Evolutionary conservation across 2,797 vertebrate genomes (phyloP).

Genomic region (Acrossocheilus wenchowensis): DNA sequence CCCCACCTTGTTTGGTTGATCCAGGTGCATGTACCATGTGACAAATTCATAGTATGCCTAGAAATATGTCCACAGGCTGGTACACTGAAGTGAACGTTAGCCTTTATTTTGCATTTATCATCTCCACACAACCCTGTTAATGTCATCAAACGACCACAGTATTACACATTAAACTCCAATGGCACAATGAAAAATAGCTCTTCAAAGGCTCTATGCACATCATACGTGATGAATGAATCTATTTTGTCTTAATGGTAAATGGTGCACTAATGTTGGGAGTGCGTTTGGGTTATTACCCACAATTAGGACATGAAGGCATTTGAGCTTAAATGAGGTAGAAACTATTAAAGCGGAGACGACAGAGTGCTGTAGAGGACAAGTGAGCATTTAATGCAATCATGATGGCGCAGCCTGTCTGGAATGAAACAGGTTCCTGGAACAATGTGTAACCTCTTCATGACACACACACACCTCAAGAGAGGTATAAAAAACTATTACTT

Average conservation of each 20-base stretch:
- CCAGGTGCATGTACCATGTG: not conserved
- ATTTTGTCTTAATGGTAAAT: slow-evolving; percentile 74
- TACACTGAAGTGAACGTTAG: not conserved
- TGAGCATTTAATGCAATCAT: slow-evolving; percentile 58
- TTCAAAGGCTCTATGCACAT: slow-evolving; percentile 49
- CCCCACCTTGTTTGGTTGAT: not conserved
- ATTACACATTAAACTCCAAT: slow-evolving; percentile 57
- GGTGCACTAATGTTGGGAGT: slow-evolving; percentile 68
- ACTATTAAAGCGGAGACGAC: slow-evolving; percentile 56
- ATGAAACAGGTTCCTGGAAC: slow-evolving; percentile 46
- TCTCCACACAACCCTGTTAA: slow-evolving; percentile 21
- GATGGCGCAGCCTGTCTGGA: slow-evolving; percentile 58
- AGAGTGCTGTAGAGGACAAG: slow-evolving; percentile 61
- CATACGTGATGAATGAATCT: slow-evolving; percentile 61
- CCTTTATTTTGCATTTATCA: slow-evolving; percentile 36
- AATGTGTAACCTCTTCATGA: slow-evolving; percentile 46
- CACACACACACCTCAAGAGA: slow-evolving; percentile 39
- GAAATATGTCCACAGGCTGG: slow-evolving; percentile 3
- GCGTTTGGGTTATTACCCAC: slow-evolving; percentile 77
- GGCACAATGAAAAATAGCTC: slow-evolving; percentile 60
- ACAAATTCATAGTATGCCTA: slow-evolving; percentile 22
- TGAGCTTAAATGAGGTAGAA: slow-evolving; percentile 75
- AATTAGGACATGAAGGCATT: slow-evolving; percentile 72
- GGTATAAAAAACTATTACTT: slow-evolving; percentile 54
- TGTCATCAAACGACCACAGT: slow-evolving; percentile 7